These are phyloP conservation scores for Eupeodes corollae DNA, from an alignment of 1,140 invertebrate species.

Conservation along the genomic window DNA sequence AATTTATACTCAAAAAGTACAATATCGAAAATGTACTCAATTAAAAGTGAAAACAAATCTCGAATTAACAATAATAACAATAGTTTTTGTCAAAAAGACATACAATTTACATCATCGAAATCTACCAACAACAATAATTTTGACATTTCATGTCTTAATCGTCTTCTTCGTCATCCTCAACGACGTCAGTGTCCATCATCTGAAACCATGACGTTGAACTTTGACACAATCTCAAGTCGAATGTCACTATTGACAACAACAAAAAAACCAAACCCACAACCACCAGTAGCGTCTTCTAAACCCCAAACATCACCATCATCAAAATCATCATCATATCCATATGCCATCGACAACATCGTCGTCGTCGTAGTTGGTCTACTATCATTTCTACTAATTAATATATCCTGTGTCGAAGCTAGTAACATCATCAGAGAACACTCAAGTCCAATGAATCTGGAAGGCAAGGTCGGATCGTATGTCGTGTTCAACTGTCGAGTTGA, in stretches of 20 bases:
- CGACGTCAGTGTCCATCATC: not conserved
- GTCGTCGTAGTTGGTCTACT: constrained; percentile 6
- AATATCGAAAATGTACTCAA: no score
- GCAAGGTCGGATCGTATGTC: constrained; percentile 71
- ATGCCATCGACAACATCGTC: constrained; percentile 1
- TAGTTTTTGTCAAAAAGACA: no score
- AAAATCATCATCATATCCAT: not conserved
- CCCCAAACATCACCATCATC: not conserved
- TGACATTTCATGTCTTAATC: no score
- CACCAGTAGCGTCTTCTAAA: not conserved
- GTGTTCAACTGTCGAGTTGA: constrained; percentile 84
- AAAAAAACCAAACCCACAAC: no score
- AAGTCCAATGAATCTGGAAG: constrained; percentile 55
- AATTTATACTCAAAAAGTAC: no score
- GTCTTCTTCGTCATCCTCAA: not conserved
- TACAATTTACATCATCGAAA: no score
- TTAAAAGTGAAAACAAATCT: no score
- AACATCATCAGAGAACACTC: constrained; percentile 49
- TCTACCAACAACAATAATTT: no score
- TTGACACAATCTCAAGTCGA: no score
- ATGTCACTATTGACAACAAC: no score
- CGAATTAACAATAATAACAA: no score
- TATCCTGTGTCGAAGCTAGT: constrained; percentile 28
- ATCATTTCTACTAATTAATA: constrained; percentile 18
- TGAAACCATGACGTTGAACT: no score